Percentiles rank a stretch among this genome's conserved stretches.
phyloP scores from a whole-genome alignment of 2,888 invertebrate species.

The Hypolimnas misippus region DNA sequence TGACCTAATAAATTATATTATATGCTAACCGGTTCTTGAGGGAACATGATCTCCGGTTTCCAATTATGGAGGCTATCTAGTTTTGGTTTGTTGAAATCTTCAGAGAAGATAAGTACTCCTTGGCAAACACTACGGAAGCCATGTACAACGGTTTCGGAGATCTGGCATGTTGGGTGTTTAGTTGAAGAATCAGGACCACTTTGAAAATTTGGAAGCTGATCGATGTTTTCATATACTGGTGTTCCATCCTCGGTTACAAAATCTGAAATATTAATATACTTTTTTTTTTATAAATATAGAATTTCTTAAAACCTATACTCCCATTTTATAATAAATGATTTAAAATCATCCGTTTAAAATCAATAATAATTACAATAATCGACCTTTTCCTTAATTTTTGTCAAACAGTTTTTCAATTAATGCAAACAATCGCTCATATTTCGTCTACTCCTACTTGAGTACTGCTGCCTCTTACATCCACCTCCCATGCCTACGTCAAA shows the following conservation, averaged over 20 bases:
- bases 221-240: not conserved
- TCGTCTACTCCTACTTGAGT: too few relatives aligned
- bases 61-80: slow-evolving; percentile 68
- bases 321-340: too few relatives aligned
- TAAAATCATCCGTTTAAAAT: too few relatives aligned
- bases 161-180: slow-evolving; percentile 48
- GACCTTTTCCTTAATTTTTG: too few relatives aligned
- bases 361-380: too few relatives aligned
- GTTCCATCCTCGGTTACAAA: slow-evolving; percentile 66
- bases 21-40: slow-evolving; percentile 81
- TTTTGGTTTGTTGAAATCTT: slow-evolving; percentile 76
- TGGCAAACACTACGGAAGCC: slow-evolving; percentile 67
- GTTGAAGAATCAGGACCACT: slow-evolving; percentile 32
- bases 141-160: slow-evolving; percentile 57
- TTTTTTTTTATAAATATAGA: not conserved
- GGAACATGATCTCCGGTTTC: slow-evolving; percentile 82
- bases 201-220: slow-evolving; percentile 27
- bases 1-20: not conserved
- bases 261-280: slow-evolving; percentile 52
- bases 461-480: too few relatives aligned
- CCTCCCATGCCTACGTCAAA: too few relatives aligned
- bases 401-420: too few relatives aligned
- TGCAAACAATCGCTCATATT: too few relatives aligned
- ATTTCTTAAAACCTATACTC: not conserved
- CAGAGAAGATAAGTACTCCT: slow-evolving; percentile 84